Percentiles rank a stretch among this genome's conserved stretches.
phyloP scores from a whole-genome alignment of 2,888 invertebrate species.

The Lysandra bellargus region DNA sequence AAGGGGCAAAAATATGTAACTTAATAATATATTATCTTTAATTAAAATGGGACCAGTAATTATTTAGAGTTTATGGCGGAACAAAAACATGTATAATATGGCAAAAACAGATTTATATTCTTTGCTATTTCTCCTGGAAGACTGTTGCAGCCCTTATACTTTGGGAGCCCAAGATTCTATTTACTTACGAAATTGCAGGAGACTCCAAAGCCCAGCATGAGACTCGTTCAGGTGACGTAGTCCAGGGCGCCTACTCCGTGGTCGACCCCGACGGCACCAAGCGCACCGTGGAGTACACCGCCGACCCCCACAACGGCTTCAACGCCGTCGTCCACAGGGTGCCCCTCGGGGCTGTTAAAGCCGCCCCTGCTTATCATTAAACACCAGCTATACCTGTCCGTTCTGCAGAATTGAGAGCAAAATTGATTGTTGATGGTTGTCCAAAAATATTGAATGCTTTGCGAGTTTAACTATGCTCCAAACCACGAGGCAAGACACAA shows the following conservation, averaged over 20 bases:
- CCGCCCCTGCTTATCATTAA: slow-evolving; percentile 51
- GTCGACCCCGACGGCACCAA: slow-evolving; percentile 84
- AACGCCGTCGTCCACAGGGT: slow-evolving; percentile 84
- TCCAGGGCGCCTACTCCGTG: slow-evolving; percentile 83
- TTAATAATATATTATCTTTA: too few relatives aligned
- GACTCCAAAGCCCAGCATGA: slow-evolving; percentile 77
- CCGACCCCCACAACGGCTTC: slow-evolving; percentile 84
- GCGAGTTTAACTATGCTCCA: too few relatives aligned
- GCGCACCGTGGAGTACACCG: slow-evolving; percentile 83
- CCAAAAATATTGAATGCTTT: too few relatives aligned
- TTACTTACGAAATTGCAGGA: slow-evolving; percentile 48
- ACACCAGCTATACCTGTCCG: slow-evolving; percentile 42
- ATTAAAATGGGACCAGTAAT: too few relatives aligned
- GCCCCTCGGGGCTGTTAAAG: slow-evolving; percentile 73
- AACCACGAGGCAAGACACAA: too few relatives aligned
- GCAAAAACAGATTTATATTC: background rate
- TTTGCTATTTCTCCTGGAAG: too few relatives aligned
- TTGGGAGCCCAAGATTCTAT: background rate
- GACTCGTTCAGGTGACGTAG: slow-evolving; percentile 82
- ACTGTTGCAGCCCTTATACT: background rate
- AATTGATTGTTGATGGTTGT: too few relatives aligned
- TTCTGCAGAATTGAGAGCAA: background rate
- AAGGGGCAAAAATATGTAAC: too few relatives aligned
- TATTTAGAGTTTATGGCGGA: too few relatives aligned
- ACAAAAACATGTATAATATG: too few relatives aligned